phyloP scores from a whole-genome alignment of 2,888 invertebrate genomes.

The Drosophila kanekoi region DNA sequence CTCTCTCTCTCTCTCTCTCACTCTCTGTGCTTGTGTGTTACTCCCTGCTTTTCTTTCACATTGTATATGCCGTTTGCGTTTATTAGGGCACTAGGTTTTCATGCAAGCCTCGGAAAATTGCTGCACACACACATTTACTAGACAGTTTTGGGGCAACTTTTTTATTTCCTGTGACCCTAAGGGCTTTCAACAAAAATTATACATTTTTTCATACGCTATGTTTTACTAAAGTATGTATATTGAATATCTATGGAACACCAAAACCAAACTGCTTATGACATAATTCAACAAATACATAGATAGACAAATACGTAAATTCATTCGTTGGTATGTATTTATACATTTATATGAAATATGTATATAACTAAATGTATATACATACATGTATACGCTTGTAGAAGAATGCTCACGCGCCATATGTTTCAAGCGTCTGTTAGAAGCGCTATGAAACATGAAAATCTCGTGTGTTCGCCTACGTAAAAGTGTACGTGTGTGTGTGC shows the following conservation, averaged over 20 bases:
- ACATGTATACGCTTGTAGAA: constrained; percentile 12
- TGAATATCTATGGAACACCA: constrained; percentile 55
- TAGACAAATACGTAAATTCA: constrained; percentile 5
- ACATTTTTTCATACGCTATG: constrained; percentile 43
- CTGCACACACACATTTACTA: constrained; percentile 50
- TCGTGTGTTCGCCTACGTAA: constrained; percentile 5
- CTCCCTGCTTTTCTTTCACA: constrained; percentile 9
- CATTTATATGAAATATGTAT: constrained; percentile 1
- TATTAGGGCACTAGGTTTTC: constrained; percentile 83
- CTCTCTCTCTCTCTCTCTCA: constrained; percentile 12
- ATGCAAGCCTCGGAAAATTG: constrained; percentile 71
- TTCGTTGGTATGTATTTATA: not conserved
- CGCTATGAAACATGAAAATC: constrained; percentile 43
- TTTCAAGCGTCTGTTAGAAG: constrained; percentile 33
- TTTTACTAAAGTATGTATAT: constrained; percentile 57
- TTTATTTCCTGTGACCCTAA: constrained; percentile 65
- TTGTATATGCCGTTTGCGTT: constrained; percentile 44
- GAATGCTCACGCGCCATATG: constrained; percentile 58
- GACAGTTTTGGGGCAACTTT: constrained; percentile 65
- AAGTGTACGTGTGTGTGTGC: constrained; percentile 5
- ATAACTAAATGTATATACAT: not conserved
- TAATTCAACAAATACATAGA: constrained; percentile 54
- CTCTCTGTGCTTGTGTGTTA: constrained; percentile 4
- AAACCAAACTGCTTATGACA: constrained; percentile 70
- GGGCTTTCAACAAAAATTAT: constrained; percentile 40